A percentile compares a stretch with the other conserved stretches of the same genome.
phyloP scores from a whole-genome alignment of 2,113 vertebrate genomes.

The Proteles cristata region DNA sequence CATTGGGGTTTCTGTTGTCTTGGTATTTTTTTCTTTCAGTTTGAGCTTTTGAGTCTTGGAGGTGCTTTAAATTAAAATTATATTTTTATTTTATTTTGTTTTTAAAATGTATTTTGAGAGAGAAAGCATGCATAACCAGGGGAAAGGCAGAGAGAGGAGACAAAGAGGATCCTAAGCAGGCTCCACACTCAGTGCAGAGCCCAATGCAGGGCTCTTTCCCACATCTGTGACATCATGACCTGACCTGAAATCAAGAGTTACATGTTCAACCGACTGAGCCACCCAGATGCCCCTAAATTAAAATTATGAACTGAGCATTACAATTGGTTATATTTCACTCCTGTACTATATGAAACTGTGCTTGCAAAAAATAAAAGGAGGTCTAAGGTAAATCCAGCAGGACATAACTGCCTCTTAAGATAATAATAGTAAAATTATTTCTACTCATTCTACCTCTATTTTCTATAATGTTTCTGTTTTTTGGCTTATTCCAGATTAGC shows the following conservation, averaged over 20 bases:
- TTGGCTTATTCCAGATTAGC: not conserved
- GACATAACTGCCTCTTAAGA: not conserved
- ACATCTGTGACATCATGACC: too few species aligned
- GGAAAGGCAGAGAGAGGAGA: too few species aligned
- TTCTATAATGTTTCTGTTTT: not conserved
- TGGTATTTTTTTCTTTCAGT: not conserved
- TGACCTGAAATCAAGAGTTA: too few species aligned
- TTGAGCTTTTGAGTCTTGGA: not conserved
- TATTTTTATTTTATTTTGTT: too few species aligned
- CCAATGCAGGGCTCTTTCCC: too few species aligned
- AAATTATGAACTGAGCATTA: not conserved
- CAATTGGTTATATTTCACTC: not conserved
- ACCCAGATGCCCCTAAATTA: not conserved
- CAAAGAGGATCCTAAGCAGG: too few species aligned
- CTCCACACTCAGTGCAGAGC: too few species aligned
- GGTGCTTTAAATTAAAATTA: not conserved
- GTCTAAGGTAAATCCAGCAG: not conserved
- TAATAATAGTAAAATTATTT: not conserved
- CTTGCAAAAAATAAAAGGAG: not conserved
- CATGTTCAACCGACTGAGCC: too few species aligned
- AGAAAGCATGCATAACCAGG: too few species aligned
- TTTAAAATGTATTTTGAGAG: too few species aligned
- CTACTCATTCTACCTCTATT: not conserved
- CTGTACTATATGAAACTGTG: not conserved
- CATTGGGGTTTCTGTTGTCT: not conserved